Base-by-base conservation (phyloP, 1,140 invertebrate species). In the Littorina saxatilis region DNA sequence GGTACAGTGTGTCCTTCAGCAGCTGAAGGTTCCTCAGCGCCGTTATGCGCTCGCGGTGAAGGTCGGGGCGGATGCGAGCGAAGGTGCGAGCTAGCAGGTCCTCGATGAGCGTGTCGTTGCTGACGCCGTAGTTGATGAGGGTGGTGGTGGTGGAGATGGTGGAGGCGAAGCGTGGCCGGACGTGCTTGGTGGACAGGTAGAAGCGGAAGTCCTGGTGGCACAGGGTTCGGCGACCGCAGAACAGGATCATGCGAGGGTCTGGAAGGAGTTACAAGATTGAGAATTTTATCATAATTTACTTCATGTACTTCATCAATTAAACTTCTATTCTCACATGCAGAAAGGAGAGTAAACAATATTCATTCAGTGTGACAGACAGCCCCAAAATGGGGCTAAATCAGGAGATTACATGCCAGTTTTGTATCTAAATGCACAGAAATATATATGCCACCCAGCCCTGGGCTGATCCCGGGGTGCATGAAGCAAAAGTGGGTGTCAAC, bases 171-270 rank as follows among this genome's bases (percentile, higher is more conserved):
- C 84, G 82, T 2, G 91, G 91, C 73, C 89, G 90, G 27, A 88
- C 82, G 2, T 88, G 84, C 23, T 81, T 76, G 39, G 89, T 91
- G 7, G 91, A 87, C 52, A 92, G 76, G 79, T 88, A 91, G 66
- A 91, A 89, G 7, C 87, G 84, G 86, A 92, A 91, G 68, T 89
- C 84, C 68, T 88, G 87, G 77, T 91, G 89, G 80, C 90, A 91
- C 39, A 91, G 83, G 32, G 89, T 88, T 23, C 91, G 83, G 4
- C 91, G 83, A 0, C 90, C 90, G 85, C 88, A 90, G 82, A 91
- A 92, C 55, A 85, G 81, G 47, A 92, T 90, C 88, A 92, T 90
- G 15, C 88, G 81, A 37, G 90, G 87, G 37, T 92, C 91, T 92
- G 84, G 17, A 85, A 73, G 43, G 43, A n/a, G n/a, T n/a, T n/a